Conservation (phyloP, 1,140 invertebrate species). For the Drosophila cardini region DNA sequence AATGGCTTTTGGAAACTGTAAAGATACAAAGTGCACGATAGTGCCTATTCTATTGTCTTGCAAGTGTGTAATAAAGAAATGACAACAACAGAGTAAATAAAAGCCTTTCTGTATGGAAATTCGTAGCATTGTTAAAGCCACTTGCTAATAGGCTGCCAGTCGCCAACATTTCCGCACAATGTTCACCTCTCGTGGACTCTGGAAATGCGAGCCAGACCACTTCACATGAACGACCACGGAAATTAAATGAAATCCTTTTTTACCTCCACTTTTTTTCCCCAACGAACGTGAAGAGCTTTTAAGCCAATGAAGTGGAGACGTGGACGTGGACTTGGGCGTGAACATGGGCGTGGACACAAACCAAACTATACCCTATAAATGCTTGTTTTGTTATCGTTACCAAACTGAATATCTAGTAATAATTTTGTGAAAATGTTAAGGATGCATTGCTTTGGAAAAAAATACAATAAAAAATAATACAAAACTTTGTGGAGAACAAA, state of each 20-base stretch:
- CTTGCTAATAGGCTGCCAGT: constrained; percentile 57
- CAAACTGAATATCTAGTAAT: background rate
- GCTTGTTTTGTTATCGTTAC: background rate
- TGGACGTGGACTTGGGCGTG: too few relatives aligned
- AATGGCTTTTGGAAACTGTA: background rate
- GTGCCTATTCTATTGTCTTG: constrained; percentile 2
- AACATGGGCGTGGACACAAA: too few relatives aligned
- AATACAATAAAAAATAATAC: constrained; percentile 71
- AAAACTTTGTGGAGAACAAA: constrained; percentile 68
- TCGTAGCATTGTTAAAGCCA: constrained; percentile 54
- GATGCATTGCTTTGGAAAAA: constrained; percentile 59
- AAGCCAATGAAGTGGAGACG: constrained; percentile 29
- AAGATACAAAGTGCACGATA: background rate
- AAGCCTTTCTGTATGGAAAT: constrained; percentile 72
- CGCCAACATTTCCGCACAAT: constrained; percentile 30
- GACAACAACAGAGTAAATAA: constrained; percentile 61
- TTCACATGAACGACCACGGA: constrained; percentile 75
- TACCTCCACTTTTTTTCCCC: constrained; percentile 8
- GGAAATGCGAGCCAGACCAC: constrained; percentile 74
- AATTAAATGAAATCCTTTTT: constrained; percentile 77
- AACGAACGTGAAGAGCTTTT: constrained; percentile 50
- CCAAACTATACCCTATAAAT: constrained; percentile 15
- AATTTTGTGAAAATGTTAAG: constrained; percentile 45
- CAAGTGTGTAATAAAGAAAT: constrained; percentile 52
- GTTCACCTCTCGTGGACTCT: constrained; percentile 59